Evolutionary conservation across 1,140 invertebrate species (phyloP).

Genomic region (Neodiprion pinetum): DNA sequence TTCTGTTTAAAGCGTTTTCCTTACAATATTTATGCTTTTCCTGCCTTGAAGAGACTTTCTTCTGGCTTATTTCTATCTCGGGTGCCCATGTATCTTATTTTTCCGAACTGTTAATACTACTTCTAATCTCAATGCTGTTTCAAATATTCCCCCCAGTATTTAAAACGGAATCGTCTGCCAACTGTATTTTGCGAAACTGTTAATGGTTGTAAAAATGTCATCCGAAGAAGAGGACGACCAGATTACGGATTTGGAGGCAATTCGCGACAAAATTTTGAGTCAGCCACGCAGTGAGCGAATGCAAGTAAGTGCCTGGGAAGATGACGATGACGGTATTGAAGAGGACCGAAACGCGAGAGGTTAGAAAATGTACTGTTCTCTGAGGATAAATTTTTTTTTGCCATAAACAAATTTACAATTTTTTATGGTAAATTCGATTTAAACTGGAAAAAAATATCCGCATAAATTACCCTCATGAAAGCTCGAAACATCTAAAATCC

Average conservation of each 20-base stretch:
- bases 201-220: conserved; percentile 34
- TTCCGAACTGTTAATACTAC: too few species aligned
- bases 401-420: background rate
- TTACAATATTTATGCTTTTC: too few species aligned
- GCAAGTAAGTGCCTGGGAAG: conserved; percentile 65
- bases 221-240: conserved; percentile 56
- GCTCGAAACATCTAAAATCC: conserved; percentile 17
- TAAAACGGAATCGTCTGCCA: too few species aligned
- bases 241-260: conserved; percentile 46
- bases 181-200: too few species aligned
- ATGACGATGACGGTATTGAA: conserved; percentile 62
- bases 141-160: too few species aligned
- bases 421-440: conserved; percentile 16
- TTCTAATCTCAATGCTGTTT: too few species aligned
- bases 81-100: too few species aligned
- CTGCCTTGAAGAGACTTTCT: too few species aligned
- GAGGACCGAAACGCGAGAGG: conserved; percentile 59
- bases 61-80: too few species aligned
- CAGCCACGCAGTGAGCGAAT: conserved; percentile 47
- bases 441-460: background rate
- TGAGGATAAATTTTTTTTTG: conserved; percentile 6
- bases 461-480: background rate
- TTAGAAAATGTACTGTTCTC: conserved; percentile 37
- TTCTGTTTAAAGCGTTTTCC: too few species aligned
- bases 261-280: conserved; percentile 50